A percentile compares a stretch with the other conserved stretches of the same genome.
Evolutionary conservation across 2,888 invertebrate species (phyloP).

Genomic region (Flexamia atlantica): DNA sequence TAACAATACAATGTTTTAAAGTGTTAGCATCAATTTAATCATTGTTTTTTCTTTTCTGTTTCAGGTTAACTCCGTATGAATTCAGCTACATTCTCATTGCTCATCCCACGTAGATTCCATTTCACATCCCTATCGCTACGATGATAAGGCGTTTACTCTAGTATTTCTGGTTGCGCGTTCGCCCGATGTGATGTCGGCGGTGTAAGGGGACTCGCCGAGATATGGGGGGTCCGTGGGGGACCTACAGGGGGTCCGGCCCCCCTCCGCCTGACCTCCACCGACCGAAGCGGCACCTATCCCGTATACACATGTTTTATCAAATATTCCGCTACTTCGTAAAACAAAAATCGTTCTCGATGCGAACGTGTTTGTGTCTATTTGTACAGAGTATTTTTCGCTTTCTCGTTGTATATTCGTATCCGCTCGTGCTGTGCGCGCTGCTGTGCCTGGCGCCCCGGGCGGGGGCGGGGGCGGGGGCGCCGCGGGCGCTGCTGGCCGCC

Average conservation of each 20-base stretch:
- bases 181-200: conserved; percentile 11
- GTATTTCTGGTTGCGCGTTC: background rate
- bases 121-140: background rate
- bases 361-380: background rate
- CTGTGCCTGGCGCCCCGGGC: conserved; percentile 56
- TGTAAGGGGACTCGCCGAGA: conserved; percentile 7
- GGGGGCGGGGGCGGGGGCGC: conserved; percentile 59
- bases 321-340: conserved; percentile 44
- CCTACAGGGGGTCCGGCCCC: background rate
- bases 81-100: background rate
- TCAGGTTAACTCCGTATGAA: background rate
- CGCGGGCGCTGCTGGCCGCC: conserved; percentile 77
- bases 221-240: conserved; percentile 25
- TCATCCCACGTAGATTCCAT: background rate
- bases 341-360: conserved; percentile 13
- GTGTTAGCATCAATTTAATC: too few relatives aligned
- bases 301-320: conserved; percentile 28
- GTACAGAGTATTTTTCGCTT: conserved; percentile 23
- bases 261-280: conserved; percentile 16
- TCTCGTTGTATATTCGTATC: background rate
- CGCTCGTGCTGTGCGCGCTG: conserved; percentile 20
- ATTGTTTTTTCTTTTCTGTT: conserved; percentile 25
- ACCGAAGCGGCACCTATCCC: conserved; percentile 40
- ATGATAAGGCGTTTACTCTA: background rate
- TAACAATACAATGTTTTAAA: too few relatives aligned